phyloP scores from a whole-genome alignment of 2,888 invertebrate genomes.

The Hydropsyche betteni region DNA sequence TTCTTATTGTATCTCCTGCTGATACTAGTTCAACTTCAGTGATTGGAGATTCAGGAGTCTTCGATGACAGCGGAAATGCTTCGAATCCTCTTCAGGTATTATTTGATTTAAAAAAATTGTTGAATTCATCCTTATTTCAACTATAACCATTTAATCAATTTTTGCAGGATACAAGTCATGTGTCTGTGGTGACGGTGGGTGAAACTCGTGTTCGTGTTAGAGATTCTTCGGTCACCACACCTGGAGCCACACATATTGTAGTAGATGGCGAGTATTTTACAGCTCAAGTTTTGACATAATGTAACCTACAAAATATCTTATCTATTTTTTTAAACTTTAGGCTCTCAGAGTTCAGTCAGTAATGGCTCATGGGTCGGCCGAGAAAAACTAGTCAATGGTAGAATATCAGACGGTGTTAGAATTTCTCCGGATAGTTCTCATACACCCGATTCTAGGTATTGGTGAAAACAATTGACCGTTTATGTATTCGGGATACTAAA shows the following conservation, averaged over 20 bases:
- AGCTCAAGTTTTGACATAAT: no score
- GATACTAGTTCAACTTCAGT: conserved; percentile 57
- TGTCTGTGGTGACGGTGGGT: conserved; percentile 90
- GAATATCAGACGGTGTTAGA: conserved; percentile 56
- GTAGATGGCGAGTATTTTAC: conserved; percentile 53
- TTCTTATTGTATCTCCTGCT: conserved; percentile 80
- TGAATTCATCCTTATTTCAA: not conserved
- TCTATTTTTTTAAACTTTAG: conserved; percentile 31
- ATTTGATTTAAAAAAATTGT: not conserved
- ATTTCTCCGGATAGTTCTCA: conserved; percentile 73
- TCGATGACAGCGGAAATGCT: conserved; percentile 62
- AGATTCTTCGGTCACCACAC: conserved; percentile 68
- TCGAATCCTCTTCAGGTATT: conserved; percentile 25
- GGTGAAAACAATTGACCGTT: not conserved
- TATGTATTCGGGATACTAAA: no score
- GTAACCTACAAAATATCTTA: not conserved
- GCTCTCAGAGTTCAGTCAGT: conserved; percentile 45
- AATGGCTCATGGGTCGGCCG: conserved; percentile 44
- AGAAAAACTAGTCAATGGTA: conserved; percentile 43
- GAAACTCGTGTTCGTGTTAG: conserved; percentile 78
- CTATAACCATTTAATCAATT: not conserved
- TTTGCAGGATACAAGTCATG: conserved; percentile 82
- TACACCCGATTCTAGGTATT: conserved; percentile 52
- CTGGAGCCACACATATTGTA: conserved; percentile 60
- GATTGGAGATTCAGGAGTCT: conserved; percentile 73